Evolutionary conservation across 1,140 invertebrate genomes (phyloP).

Genomic region (Pararge aegeria): DNA sequence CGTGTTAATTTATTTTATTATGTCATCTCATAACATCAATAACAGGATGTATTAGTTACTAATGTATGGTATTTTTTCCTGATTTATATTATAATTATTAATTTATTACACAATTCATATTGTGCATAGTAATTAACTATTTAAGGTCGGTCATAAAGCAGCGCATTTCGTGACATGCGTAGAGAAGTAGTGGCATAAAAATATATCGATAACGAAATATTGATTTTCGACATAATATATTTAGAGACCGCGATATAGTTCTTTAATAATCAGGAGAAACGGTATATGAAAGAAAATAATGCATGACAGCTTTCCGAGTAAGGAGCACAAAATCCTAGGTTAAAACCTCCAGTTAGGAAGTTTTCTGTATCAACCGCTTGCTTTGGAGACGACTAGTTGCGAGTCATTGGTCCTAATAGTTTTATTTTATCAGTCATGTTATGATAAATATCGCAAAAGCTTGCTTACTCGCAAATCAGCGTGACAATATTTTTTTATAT

Average conservation of each 20-base stretch:
- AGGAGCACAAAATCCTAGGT: no score
- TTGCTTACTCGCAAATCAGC: no score
- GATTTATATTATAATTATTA: slow-evolving; percentile 4
- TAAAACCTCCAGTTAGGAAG: no score
- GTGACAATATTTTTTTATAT: no score
- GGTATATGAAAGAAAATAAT: neutral
- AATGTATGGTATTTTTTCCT: slow-evolving; percentile 15
- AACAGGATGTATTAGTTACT: slow-evolving; percentile 17
- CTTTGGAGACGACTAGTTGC: no score
- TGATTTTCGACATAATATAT: neutral
- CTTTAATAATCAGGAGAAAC: neutral
- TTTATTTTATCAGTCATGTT: no score
- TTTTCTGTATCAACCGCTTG: no score
- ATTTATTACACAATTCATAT: slow-evolving; percentile 18
- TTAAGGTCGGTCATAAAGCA: slow-evolving; percentile 3
- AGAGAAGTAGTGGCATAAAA: neutral
- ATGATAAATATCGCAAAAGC: no score
- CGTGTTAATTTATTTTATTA: neutral
- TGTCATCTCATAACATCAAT: slow-evolving; percentile 1
- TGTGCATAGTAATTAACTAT: slow-evolving; percentile 14
- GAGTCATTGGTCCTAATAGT: no score
- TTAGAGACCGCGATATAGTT: neutral
- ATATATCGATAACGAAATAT: neutral
- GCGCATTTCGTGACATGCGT: neutral
- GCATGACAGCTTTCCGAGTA: neutral